A percentile compares a stretch with the other conserved stretches of the same genome.
Evolutionary conservation across 2,113 vertebrate genomes (phyloP).

Genomic region (Scytalopus superciliaris): DNA sequence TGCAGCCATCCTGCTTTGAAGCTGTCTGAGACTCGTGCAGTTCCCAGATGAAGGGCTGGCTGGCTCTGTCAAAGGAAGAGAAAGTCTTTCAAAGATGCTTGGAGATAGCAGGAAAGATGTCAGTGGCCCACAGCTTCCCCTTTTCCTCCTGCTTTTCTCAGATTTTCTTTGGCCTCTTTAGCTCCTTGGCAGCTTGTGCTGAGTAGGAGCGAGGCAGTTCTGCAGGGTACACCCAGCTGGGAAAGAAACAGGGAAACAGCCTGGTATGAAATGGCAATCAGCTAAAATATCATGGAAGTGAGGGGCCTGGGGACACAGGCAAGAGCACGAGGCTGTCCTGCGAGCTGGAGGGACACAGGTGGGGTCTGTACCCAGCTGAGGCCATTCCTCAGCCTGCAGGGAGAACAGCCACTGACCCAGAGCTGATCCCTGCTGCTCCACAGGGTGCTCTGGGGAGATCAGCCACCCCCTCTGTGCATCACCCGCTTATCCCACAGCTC

Average conservation of each 20-base stretch:
- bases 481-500: neutral
- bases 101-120: neutral
- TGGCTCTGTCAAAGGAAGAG: constrained; percentile 10
- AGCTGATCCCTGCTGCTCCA: neutral
- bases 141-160: neutral
- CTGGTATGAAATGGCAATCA: neutral
- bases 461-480: neutral
- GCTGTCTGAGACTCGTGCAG: constrained; percentile 2
- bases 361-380: neutral
- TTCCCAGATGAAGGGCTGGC: constrained; percentile 38
- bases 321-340: neutral
- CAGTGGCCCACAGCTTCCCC: neutral
- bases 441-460: neutral
- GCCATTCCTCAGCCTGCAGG: neutral
- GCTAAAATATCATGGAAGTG: neutral
- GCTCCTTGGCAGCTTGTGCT: neutral
- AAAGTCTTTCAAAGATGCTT: constrained; percentile 27
- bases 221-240: neutral
- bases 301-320: neutral
- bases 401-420: neutral
- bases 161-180: neutral
- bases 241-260: neutral
- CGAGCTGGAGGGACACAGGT: neutral
- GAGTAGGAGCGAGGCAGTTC: neutral
- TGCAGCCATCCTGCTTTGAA: constrained; percentile 42